phyloP scores from a whole-genome alignment of 1,140 invertebrate species.

The Lanistes nyassanus region DNA sequence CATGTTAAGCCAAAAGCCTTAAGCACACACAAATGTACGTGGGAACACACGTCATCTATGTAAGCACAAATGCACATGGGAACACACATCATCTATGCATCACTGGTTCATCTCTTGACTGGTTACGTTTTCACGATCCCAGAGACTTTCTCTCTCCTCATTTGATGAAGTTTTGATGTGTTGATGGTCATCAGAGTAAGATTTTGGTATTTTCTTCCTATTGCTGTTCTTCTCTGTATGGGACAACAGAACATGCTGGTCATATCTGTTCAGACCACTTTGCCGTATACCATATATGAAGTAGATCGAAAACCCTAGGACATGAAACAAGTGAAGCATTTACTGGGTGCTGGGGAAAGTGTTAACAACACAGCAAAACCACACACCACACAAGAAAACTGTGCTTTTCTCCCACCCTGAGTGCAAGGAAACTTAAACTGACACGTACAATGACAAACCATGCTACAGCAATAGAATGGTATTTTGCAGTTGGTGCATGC shows the following conservation, averaged over 20 bases:
- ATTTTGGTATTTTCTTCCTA: too few species aligned
- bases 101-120: too few species aligned
- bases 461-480: background rate
- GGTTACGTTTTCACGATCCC: too few species aligned
- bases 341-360: background rate
- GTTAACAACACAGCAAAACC: background rate
- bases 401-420: background rate
- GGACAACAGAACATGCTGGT: background rate
- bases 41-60: too few species aligned
- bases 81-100: too few species aligned
- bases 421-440: background rate
- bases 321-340: conserved; percentile 12
- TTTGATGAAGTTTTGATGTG: too few species aligned
- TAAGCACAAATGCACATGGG: too few species aligned
- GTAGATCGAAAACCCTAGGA: conserved; percentile 82
- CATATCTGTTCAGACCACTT: conserved; percentile 66
- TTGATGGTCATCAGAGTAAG: too few species aligned
- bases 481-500: too few species aligned
- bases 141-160: too few species aligned
- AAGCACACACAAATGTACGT: too few species aligned
- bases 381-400: too few species aligned
- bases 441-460: background rate
- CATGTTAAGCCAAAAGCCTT: background rate
- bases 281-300: conserved; percentile 93
- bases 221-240: background rate